Base-by-base conservation (phyloP, 1,140 invertebrate species). In the Euura lappo region DNA sequence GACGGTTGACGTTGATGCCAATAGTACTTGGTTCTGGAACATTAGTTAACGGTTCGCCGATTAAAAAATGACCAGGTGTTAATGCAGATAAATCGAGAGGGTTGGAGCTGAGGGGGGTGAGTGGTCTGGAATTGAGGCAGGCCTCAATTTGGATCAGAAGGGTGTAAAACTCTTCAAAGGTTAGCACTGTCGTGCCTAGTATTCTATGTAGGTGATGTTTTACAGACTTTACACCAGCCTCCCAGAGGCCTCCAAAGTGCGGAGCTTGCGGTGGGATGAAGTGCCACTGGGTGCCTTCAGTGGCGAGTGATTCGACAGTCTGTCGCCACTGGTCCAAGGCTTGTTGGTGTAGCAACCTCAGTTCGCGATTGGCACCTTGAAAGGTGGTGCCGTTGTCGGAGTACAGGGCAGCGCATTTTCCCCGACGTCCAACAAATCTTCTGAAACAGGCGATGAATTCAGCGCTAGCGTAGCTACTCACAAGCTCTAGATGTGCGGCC, bases 181-280 rank as follows among this genome's bases (percentile, higher is more conserved):
- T 78, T 13, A 80, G 69, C 5, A 46, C 11, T 0, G 44, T 47
- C 10, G 70, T 71, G n/a, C 69, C 78, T 8, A 74, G 68, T 43
- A 81, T 73, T 2, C 13, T 47, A 0, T 71, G 44, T 0, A 87
- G 70, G 2, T 82, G 78, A 4, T 74, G 76, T 71, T 88, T 86
- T 0, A 85, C 81, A 1, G 77, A 77, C 2, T 82, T 75, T 2
- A 88, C 80, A 4, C 84, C 69, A 1, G 83, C 73, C 68, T 88
- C 86, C 86, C 86, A 88, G 0, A 79, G 77, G 2, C 85, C 85
- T 4, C 84, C 84, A 76, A 86, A 83, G 71, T 87, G 81, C 0
- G 85, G 83, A 0, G 79, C 78, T 11, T 70, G 60, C 2, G 86
- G 86, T 3, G 85, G 82, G n/a, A 82, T 87, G 71, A 84, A 88